phyloP scores from a whole-genome alignment of 2,888 invertebrate genomes.

The Dichetophora obliterata region DNA sequence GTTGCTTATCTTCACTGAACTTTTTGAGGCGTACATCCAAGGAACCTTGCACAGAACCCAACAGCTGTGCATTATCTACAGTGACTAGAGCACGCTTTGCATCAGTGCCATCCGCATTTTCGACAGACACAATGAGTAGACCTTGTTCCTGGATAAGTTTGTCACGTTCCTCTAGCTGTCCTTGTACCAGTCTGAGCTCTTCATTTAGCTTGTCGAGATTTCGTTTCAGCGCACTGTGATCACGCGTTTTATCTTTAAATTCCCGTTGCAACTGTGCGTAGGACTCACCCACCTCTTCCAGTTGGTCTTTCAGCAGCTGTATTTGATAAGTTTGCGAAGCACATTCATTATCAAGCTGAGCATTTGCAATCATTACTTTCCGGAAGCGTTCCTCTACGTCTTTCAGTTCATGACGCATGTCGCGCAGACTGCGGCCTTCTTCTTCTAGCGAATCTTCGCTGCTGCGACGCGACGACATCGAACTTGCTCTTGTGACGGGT shows the following conservation, averaged over 20 bases:
- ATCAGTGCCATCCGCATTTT: conserved; percentile 72
- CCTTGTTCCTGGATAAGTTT: conserved; percentile 89
- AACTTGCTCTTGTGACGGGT: conserved; percentile 61
- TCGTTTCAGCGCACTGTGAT: conserved; percentile 88
- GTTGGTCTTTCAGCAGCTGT: conserved; percentile 93
- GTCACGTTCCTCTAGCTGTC: conserved; percentile 90
- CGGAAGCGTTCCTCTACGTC: conserved; percentile 98
- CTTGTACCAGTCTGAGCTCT: conserved; percentile 81
- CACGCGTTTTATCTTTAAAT: conserved; percentile 86
- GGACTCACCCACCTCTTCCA: conserved; percentile 94
- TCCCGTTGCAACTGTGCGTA: conserved; percentile 85
- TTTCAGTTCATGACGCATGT: conserved; percentile 69
- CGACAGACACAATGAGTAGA: conserved; percentile 85
- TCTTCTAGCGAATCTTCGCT: conserved; percentile 95
- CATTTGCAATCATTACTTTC: conserved; percentile 98
- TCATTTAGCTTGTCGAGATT: conserved; percentile 81
- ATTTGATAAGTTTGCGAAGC: conserved; percentile 95
- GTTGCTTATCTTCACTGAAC: conserved; percentile 86
- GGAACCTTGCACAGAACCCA: conserved; percentile 75
- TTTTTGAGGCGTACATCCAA: conserved; percentile 90
- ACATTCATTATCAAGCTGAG: conserved; percentile 98
- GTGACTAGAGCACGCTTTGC: conserved; percentile 84
- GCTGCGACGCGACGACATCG: conserved; percentile 83
- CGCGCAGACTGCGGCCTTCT: conserved; percentile 79
- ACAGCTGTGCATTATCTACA: conserved; percentile 81